A percentile compares a stretch with the other conserved stretches of the same genome.
Conservation (phyloP, 2,113 vertebrate genomes). For the Donacobius atricapilla region DNA sequence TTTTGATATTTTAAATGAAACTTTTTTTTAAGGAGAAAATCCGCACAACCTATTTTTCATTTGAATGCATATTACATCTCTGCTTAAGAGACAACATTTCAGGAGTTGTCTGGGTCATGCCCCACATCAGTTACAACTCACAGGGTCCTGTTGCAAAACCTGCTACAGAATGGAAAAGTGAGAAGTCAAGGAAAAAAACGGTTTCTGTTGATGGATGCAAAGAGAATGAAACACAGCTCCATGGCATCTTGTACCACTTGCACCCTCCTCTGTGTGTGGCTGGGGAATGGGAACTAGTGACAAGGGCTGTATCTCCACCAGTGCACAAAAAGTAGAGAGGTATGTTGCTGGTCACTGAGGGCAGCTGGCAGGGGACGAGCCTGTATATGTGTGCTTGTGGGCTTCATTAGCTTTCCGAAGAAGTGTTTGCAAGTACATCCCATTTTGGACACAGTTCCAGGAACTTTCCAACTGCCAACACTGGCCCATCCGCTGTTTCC, state of each 20-base stretch:
- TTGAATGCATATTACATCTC: background rate
- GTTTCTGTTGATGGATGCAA: background rate
- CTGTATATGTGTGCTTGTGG: background rate
- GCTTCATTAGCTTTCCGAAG: background rate
- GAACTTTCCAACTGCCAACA: background rate
- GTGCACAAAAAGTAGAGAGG: rapidly evolving
- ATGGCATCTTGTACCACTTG: background rate
- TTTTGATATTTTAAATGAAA: background rate
- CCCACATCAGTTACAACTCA: background rate
- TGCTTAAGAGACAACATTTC: background rate
- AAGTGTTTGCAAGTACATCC: background rate
- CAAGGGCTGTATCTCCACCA: background rate
- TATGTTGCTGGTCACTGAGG: background rate
- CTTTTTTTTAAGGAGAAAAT: rapidly evolving
- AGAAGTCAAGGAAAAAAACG: background rate
- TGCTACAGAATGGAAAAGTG: background rate
- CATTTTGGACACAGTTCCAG: background rate
- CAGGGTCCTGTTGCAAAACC: background rate
- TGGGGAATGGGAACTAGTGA: background rate
- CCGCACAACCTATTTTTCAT: background rate
- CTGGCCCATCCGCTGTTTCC: background rate
- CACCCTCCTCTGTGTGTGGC: background rate
- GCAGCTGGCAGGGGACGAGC: background rate
- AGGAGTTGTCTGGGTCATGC: background rate
- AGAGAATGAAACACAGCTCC: background rate